A percentile compares a stretch with the other conserved stretches of the same genome.
Conservation (phyloP, 2,113 vertebrate genomes). For the Passer montanus region DNA sequence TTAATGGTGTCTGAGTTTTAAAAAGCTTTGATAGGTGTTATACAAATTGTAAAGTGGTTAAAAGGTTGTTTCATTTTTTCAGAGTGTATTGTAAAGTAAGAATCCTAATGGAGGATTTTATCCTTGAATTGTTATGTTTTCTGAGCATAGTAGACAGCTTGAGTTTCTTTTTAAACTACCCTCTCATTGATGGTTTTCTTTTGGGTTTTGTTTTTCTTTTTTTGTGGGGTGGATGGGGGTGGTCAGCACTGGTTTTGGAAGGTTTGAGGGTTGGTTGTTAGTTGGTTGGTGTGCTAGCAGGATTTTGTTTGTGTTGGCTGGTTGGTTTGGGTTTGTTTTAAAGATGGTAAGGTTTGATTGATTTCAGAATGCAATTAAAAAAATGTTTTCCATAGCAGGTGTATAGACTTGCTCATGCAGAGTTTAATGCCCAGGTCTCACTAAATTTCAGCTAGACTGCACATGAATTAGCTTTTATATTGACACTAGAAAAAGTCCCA, state of each 20-base stretch:
- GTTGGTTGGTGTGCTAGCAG: neutral
- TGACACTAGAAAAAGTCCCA: neutral
- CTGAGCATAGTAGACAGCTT: neutral
- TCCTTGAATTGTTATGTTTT: neutral
- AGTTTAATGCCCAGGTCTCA: neutral
- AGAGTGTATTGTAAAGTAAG: neutral
- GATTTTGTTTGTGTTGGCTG: neutral
- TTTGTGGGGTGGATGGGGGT: too few species aligned
- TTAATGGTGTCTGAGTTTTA: neutral
- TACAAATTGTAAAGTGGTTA: neutral
- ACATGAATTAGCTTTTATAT: neutral
- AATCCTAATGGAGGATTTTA: neutral
- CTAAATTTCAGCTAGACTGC: neutral
- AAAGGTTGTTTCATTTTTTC: neutral
- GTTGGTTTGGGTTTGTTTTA: neutral
- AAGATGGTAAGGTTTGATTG: neutral
- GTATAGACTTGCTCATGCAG: neutral
- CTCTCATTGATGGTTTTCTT: neutral
- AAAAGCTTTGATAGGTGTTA: neutral
- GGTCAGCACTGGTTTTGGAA: fast-evolving
- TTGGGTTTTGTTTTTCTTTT: neutral
- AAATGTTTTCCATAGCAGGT: neutral
- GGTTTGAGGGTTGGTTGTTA: fast-evolving
- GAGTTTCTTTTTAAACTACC: neutral
- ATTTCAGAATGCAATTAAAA: neutral